These are phyloP conservation scores for Lordiphosa andalusiaca DNA, from an alignment of 2,888 invertebrate species.

Conservation along the genomic window DNA sequence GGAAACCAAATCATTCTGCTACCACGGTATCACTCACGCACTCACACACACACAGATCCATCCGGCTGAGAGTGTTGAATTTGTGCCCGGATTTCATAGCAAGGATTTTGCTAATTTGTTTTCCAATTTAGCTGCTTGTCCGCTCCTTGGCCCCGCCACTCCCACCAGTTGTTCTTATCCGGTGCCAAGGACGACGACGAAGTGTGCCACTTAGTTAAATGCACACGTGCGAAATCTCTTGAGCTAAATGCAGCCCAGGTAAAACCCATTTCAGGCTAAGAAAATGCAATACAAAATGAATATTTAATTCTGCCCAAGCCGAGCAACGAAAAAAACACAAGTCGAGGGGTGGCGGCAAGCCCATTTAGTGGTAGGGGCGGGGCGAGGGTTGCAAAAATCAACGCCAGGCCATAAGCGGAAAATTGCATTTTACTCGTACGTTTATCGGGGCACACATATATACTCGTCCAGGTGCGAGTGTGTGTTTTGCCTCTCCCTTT, in stretches of 20 bases:
- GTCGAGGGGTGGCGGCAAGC: background rate
- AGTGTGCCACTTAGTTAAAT: slow-evolving; percentile 66
- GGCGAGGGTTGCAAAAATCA: slow-evolving; percentile 52
- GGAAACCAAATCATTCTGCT: too few species aligned
- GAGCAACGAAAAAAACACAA: background rate
- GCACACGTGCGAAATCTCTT: slow-evolving; percentile 74
- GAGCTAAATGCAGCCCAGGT: slow-evolving; percentile 61
- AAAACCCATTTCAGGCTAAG: slow-evolving; percentile 29
- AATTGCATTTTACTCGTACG: slow-evolving; percentile 60
- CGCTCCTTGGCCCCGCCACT: slow-evolving; percentile 10
- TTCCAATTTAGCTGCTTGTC: slow-evolving; percentile 54
- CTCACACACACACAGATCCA: too few species aligned
- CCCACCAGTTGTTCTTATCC: slow-evolving; percentile 14
- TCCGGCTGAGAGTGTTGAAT: slow-evolving; percentile 9
- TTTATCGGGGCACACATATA: slow-evolving; percentile 32
- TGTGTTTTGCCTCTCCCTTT: slow-evolving; percentile 10
- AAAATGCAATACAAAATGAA: slow-evolving; percentile 72
- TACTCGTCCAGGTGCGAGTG: slow-evolving; percentile 17
- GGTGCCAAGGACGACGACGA: slow-evolving; percentile 13
- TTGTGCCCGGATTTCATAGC: slow-evolving; percentile 42
- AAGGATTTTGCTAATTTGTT: slow-evolving; percentile 68
- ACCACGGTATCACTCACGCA: too few species aligned
- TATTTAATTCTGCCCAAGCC: slow-evolving; percentile 54
- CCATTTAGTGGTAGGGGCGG: background rate
- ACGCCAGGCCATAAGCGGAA: slow-evolving; percentile 61